phyloP scores from a whole-genome alignment of 2,888 invertebrate species.

The Agrochola lychnidis region DNA sequence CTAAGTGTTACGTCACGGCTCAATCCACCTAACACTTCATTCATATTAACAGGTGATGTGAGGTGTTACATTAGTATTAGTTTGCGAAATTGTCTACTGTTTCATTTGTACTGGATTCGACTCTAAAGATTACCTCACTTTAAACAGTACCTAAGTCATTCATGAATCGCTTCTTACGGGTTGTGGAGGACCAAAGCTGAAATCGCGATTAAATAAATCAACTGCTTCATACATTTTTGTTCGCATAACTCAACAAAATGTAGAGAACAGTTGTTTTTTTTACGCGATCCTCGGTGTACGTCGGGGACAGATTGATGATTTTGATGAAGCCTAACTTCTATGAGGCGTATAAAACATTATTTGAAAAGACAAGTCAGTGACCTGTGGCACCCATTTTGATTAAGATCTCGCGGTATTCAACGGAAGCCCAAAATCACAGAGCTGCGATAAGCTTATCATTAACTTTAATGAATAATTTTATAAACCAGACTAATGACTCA shows the following conservation, averaged over 20 bases:
- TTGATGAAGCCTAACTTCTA: no score
- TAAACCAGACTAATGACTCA: slow-evolving; percentile 34
- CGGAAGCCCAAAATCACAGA: slow-evolving; percentile 13
- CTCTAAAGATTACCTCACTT: not conserved
- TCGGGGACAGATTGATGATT: no score
- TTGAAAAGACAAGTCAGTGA: not conserved
- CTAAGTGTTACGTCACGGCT: not conserved
- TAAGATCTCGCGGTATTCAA: not conserved
- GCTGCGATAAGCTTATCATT: slow-evolving; percentile 10
- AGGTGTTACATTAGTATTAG: not conserved
- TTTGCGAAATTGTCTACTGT: not conserved
- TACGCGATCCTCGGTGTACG: not conserved
- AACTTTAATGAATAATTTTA: not conserved
- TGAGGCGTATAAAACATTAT: not conserved
- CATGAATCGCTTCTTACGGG: not conserved
- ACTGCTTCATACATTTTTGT: no score
- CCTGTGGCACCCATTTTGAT: not conserved
- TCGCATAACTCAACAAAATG: not conserved
- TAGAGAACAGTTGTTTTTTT: not conserved
- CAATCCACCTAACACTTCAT: slow-evolving; percentile 7
- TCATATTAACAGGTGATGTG: slow-evolving; percentile 11
- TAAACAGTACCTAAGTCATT: not conserved
- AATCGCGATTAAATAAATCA: not conserved
- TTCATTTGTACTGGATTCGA: not conserved
- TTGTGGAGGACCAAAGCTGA: not conserved